Conservation (phyloP, 2,797 vertebrate species). For the Phalloptychus januarius region DNA sequence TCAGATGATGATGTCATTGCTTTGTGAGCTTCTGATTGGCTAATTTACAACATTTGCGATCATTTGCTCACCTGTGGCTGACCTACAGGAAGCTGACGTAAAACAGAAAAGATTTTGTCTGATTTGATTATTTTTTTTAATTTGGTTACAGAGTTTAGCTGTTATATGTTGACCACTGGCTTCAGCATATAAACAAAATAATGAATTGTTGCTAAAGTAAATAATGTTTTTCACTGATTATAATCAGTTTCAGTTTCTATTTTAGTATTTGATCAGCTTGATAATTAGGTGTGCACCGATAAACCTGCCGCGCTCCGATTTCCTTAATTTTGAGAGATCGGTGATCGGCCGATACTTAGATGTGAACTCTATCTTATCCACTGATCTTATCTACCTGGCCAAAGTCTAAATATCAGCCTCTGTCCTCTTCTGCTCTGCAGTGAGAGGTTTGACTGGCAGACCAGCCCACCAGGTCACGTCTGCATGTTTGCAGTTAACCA, state of each 20-base stretch:
- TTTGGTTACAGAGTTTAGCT: not conserved
- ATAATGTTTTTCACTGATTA: not conserved
- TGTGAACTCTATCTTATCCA: too few relatives aligned
- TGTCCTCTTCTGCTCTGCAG: too few relatives aligned
- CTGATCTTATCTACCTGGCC: too few relatives aligned
- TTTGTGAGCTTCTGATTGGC: not conserved
- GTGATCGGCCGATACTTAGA: too few relatives aligned
- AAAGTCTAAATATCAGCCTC: too few relatives aligned
- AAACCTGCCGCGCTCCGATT: too few relatives aligned
- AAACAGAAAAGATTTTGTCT: not conserved
- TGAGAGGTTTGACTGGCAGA: too few relatives aligned
- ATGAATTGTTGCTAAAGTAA: constrained; percentile 1
- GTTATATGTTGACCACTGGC: not conserved
- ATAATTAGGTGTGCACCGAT: not conserved
- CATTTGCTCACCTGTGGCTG: not conserved
- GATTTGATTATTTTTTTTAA: not conserved
- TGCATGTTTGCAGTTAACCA: too few relatives aligned
- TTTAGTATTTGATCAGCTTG: not conserved
- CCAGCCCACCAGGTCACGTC: too few relatives aligned
- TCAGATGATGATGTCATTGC: not conserved
- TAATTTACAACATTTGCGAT: not conserved
- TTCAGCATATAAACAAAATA: not conserved
- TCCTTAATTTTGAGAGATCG: too few relatives aligned
- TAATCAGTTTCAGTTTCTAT: not conserved
- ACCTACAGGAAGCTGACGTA: not conserved